Base-by-base conservation (phyloP, 1,140 invertebrate species). In the Argopecten irradians region DNA sequence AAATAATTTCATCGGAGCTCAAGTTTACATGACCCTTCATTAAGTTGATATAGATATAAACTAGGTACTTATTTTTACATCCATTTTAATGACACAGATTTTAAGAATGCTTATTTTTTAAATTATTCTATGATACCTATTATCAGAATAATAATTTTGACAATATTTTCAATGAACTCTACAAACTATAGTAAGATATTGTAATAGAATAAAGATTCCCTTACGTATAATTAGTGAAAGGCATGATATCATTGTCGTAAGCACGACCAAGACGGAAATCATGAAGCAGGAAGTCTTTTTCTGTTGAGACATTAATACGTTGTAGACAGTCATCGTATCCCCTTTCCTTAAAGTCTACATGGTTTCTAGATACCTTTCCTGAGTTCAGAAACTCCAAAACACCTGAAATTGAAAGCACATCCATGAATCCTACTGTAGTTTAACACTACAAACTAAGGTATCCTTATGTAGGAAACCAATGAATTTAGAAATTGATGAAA, bases 171-270 rank as follows among this genome's bases (percentile, higher is more conserved):
- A n/a, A n/a, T n/a, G n/a, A n/a, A n/a, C n/a, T n/a, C n/a, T n/a
- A n/a, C n/a, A n/a, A n/a, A n/a, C n/a, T n/a, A n/a, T n/a, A 46
- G 14, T 16, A 46, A 8, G 36, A 8, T 46, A 11, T 46, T 46
- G 14, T 16, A 3, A 16, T 46, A 46, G 22, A 46, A 46, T 11
- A 46, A 8, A 16, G 14, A 5, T 1, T 19, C 0, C 95, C 97
- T 97, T 96, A 99, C 97, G 99, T 99, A 95, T 99, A 99, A 96
- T 99, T 99, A 89, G 99, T 99, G 95, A 98, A 99, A 82, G 98
- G 98, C 98, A 99, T 99, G 91, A 99, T 98, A 93, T 98, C 98
- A 94, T 98, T 97, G 93, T 97, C 98, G 95, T 99, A 99, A 87
- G 98, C 98, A 89, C 98, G 98, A 83, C 98, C 97, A 83, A 99